Conservation (phyloP, 2,113 vertebrate species). For the Pygoscelis adeliae region DNA sequence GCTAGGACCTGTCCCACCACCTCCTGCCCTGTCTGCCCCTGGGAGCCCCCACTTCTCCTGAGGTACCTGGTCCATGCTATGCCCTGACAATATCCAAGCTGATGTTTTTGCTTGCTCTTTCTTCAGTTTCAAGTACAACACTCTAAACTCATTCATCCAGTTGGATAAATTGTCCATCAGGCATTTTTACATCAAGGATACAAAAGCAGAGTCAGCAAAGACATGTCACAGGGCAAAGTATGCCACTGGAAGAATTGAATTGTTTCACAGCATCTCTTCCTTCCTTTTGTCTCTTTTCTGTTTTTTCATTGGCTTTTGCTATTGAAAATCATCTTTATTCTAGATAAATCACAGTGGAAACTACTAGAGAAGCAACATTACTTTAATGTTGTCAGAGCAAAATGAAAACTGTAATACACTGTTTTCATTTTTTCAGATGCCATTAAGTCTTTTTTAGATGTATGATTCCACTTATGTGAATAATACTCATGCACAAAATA, state of each 20-base stretch:
- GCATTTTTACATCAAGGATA: not conserved
- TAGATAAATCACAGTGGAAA: not conserved
- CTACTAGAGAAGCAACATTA: not conserved
- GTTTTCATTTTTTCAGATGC: not conserved
- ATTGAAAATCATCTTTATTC: not conserved
- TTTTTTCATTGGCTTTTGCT: not conserved
- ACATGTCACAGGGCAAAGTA: not conserved
- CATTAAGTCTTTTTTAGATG: not conserved
- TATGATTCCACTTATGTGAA: not conserved
- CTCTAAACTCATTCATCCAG: not conserved
- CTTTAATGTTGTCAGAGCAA: not conserved
- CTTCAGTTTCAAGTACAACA: not conserved
- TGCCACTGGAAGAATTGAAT: not conserved
- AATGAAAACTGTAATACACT: not conserved
- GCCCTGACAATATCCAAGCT: not conserved
- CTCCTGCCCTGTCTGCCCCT: not conserved
- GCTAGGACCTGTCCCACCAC: not conserved
- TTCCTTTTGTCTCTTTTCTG: not conserved
- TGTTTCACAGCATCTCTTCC: not conserved
- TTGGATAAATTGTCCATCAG: not conserved
- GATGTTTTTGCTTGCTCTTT: not conserved
- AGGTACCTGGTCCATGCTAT: not conserved
- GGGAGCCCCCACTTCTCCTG: not conserved
- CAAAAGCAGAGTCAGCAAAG: not conserved
- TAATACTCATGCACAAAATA: not conserved